Conservation (phyloP, 2,113 vertebrate genomes). For the Phrynosoma blainvillii region DNA sequence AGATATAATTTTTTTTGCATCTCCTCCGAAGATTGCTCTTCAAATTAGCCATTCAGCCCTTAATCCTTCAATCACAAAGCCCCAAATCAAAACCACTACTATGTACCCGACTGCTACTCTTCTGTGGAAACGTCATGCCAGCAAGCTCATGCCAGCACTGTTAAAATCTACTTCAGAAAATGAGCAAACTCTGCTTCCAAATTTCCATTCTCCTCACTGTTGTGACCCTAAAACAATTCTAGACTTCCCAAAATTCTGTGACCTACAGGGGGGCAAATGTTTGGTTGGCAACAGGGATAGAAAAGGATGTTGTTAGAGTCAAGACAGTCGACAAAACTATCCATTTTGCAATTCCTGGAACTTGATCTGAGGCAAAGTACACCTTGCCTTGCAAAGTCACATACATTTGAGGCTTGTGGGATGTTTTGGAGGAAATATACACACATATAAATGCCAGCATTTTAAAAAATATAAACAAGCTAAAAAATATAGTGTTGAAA, state of each 20-base stretch:
- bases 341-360: too few relatives aligned
- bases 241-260: not conserved
- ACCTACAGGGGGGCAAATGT: not conserved
- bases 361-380: too few relatives aligned
- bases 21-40: conserved; percentile 56
- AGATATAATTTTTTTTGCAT: conserved; percentile 13
- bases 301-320: too few relatives aligned
- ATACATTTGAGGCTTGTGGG: too few relatives aligned
- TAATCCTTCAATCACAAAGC: conserved; percentile 63
- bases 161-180: conserved; percentile 6
- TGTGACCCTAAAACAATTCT: not conserved
- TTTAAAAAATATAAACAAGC: too few relatives aligned
- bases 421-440: too few relatives aligned
- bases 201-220: not conserved
- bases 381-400: too few relatives aligned
- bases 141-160: not conserved
- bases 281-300: not conserved
- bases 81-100: conserved; percentile 45
- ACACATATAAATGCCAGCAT: too few relatives aligned
- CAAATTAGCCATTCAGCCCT: conserved; percentile 55
- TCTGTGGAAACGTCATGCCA: conserved; percentile 12
- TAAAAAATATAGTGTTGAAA: too few relatives aligned
- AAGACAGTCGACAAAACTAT: too few relatives aligned
- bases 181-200: not conserved
- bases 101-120: conserved; percentile 37